phyloP scores from a whole-genome alignment of 2,888 invertebrate genomes.

The Nomada fucata region DNA sequence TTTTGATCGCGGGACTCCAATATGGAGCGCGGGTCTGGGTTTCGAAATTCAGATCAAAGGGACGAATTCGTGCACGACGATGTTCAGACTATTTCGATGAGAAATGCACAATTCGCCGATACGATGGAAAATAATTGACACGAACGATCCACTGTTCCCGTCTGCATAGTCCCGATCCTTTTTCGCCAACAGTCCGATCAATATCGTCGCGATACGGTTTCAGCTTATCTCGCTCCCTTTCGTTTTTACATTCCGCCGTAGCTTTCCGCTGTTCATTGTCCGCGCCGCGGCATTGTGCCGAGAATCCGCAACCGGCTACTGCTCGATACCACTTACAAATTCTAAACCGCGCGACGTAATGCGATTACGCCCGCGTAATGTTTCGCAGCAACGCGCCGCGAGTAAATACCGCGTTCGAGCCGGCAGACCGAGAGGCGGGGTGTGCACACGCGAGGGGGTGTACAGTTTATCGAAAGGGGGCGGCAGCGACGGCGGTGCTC shows the following conservation, averaged over 20 bases:
- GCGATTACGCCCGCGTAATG: conserved; percentile 34
- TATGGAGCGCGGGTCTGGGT: not conserved
- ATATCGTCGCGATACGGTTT: not conserved
- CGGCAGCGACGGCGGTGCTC: not conserved
- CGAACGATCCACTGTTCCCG: too few species aligned
- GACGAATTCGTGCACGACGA: too few species aligned
- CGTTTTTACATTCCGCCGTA: not conserved
- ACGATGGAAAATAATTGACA: too few species aligned
- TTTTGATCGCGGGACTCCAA: not conserved
- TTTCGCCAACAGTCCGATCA: too few species aligned
- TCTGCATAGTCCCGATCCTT: too few species aligned
- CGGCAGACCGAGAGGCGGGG: not conserved
- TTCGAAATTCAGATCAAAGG: not conserved
- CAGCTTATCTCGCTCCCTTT: too few species aligned
- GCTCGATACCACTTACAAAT: not conserved
- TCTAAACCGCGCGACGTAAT: conserved; percentile 1
- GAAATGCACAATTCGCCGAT: too few species aligned
- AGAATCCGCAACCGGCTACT: not conserved
- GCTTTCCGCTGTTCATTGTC: not conserved
- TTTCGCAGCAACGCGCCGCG: not conserved
- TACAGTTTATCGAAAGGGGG: conserved; percentile 40
- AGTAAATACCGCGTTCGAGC: conserved; percentile 10
- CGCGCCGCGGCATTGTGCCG: not conserved
- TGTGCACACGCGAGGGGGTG: not conserved
- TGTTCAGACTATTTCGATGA: too few species aligned